Evolutionary conservation across 2,113 vertebrate species (phyloP).

Genomic region (Otocyon megalotis): DNA sequence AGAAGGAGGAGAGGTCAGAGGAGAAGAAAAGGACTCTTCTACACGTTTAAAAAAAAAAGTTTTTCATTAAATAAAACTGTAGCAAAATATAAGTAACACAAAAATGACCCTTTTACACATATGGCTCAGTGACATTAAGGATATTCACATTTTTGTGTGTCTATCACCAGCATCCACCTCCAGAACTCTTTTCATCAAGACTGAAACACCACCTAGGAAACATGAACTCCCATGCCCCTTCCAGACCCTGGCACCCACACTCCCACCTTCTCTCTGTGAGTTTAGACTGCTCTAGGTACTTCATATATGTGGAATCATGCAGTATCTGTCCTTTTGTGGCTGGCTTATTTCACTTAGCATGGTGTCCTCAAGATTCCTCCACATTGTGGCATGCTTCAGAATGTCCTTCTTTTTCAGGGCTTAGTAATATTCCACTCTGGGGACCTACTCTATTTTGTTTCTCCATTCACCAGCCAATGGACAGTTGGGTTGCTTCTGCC

Average conservation of each 20-base stretch:
- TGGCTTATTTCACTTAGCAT: not conserved
- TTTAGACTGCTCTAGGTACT: no score
- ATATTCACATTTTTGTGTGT: not conserved
- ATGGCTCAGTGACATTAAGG: not conserved
- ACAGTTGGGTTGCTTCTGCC: not conserved
- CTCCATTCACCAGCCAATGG: no score
- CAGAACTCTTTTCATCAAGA: not conserved
- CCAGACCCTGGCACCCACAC: not conserved
- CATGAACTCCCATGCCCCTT: rapidly evolving
- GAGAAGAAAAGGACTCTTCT: not conserved
- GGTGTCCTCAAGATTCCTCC: no score
- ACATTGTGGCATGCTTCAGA: not conserved
- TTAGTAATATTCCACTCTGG: no score
- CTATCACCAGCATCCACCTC: not conserved
- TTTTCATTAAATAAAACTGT: not conserved
- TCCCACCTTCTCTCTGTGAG: not conserved
- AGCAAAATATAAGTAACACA: not conserved
- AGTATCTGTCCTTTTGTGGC: not conserved
- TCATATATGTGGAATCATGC: rapidly evolving
- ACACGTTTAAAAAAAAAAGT: not conserved
- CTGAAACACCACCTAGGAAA: not conserved
- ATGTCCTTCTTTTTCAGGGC: not conserved
- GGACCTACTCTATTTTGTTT: not conserved
- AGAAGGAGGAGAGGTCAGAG: not conserved
- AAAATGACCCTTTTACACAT: not conserved